A percentile compares a stretch with the other conserved stretches of the same genome.
phyloP scores from a whole-genome alignment of 2,113 vertebrate species.

The Chinchilla lanigera region DNA sequence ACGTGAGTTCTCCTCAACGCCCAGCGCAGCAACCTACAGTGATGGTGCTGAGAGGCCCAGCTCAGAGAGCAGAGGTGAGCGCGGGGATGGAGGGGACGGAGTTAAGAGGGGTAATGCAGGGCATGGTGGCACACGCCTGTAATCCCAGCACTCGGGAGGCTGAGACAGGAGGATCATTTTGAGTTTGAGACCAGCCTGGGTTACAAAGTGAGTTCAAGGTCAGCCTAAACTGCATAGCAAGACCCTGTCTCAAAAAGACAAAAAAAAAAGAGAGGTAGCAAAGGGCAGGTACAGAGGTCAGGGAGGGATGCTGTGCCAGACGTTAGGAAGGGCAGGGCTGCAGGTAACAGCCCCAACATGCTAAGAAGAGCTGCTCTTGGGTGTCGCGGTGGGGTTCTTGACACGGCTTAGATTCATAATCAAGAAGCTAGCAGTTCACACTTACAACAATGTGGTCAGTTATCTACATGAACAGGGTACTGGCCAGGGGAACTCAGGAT shows the following conservation, averaged over 20 bases:
- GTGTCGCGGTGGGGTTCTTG: not conserved
- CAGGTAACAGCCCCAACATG: not conserved
- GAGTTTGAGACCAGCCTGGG: no score
- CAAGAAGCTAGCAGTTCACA: not conserved
- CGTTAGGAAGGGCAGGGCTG: accelerated
- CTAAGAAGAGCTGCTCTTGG: not conserved
- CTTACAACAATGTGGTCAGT: not conserved
- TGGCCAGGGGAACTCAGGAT: not conserved
- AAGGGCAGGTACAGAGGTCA: not conserved
- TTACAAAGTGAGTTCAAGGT: no score
- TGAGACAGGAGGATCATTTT: no score
- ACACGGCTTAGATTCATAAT: not conserved
- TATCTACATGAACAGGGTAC: not conserved
- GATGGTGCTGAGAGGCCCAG: accelerated
- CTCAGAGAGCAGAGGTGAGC: accelerated
- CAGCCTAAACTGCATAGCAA: no score
- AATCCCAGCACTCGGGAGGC: no score
- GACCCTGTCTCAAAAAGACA: no score
- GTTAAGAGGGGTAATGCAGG: no score
- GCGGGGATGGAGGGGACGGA: accelerated
- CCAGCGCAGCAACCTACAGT: not conserved
- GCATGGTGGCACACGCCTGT: no score
- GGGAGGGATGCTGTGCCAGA: not conserved
- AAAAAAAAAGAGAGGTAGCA: no score
- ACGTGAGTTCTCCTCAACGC: not conserved